A percentile compares a stretch with the other conserved stretches of the same genome.
phyloP scores from a whole-genome alignment of 2,888 invertebrate species.

The Eucera pruinosa region DNA sequence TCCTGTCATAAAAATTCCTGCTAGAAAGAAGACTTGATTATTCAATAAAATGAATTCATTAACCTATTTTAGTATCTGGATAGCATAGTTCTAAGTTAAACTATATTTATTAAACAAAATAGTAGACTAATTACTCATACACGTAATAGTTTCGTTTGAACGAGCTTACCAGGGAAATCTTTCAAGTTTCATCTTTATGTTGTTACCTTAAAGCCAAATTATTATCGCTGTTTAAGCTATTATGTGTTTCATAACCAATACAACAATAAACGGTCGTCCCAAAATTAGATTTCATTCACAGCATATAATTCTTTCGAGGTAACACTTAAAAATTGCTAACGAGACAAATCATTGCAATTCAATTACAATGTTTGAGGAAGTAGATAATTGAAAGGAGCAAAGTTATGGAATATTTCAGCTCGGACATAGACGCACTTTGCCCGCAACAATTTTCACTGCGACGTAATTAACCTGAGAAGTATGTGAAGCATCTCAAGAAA shows the following conservation, averaged over 20 bases:
- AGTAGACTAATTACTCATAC: too few species aligned
- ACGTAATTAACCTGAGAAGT: constrained; percentile 81
- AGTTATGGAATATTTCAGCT: constrained; percentile 30
- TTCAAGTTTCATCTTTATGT: background rate
- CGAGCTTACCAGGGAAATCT: background rate
- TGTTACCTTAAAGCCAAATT: too few species aligned
- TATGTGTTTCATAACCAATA: too few species aligned
- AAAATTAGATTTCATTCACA: background rate
- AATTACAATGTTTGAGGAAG: background rate
- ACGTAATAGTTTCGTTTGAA: background rate
- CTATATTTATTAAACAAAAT: too few species aligned
- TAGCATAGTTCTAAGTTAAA: too few species aligned
- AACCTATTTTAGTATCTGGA: too few species aligned
- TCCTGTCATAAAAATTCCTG: too few species aligned
- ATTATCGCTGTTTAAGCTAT: too few species aligned
- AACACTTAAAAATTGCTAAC: background rate
- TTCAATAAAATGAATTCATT: too few species aligned
- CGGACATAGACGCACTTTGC: background rate
- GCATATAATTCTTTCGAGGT: background rate
- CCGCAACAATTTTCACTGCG: constrained; percentile 72
- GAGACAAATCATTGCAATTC: too few species aligned
- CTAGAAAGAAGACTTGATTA: too few species aligned
- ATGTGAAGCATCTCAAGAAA: constrained; percentile 82
- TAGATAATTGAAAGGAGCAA: background rate
- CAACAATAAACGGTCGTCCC: background rate